Base-by-base conservation (phyloP, 2,113 vertebrate genomes). In the Entelurus aequoreus region DNA sequence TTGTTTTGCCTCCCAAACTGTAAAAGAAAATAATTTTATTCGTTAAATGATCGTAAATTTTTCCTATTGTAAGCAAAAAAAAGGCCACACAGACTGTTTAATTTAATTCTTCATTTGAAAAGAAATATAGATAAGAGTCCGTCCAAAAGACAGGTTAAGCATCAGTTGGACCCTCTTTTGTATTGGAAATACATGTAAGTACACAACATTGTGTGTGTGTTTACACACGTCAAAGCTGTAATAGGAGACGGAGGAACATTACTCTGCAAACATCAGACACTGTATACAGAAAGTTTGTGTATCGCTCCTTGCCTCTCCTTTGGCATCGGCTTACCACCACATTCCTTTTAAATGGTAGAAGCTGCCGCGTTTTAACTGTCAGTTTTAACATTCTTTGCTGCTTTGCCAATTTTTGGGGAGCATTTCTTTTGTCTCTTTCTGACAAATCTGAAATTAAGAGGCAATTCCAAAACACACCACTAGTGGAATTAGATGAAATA, bases 41-140 rank as follows among this genome's bases (percentile, higher is more conserved):
- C 2, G 28, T 28, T 28, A 28, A 28, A 28, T 28, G 28, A 42
- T 42, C 2, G 8, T 46, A 12, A 46, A 46, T 46, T 46, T 46
- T 6, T 1, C 42, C 10, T 46, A 12, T 46, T 4, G 42, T 3
- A 5, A 46, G 42, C 9, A 46, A 35, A 54, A 28, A 36, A 53
- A 19, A 50, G 15, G 69, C 13, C 61, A 66, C 11, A 70, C n/a
- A 44, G 44, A 64, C 40, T 56, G 38, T 78, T 83, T 70, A 56
- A 54, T 84, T 78, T 60, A 78, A 82, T 82, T 83, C 50, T 78
- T 86, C 71, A 85, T 83, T 85, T 77, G 68, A 82, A 90, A 74
- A 83, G 48, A 76, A 82, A 77, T 52, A 56, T 69, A 49, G 55
- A 72, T 65, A 68, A 40, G 19, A 69, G 57, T 76, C 68, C 73